A percentile compares a stretch with the other conserved stretches of the same genome.
phyloP scores from a whole-genome alignment of 2,797 vertebrate genomes.

The Tamandua tetradactyla region DNA sequence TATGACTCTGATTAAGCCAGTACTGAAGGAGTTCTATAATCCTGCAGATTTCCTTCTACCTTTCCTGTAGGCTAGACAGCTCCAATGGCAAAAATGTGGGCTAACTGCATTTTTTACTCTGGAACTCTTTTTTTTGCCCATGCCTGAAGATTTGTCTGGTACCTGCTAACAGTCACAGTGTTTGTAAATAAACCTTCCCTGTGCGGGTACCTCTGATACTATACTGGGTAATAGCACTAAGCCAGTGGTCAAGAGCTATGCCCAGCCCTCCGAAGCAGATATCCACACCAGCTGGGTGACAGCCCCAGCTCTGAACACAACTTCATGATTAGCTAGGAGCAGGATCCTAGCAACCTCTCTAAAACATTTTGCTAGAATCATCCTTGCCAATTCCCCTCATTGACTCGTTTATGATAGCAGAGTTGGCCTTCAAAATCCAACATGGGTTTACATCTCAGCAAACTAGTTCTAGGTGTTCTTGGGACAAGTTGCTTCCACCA shows the following conservation, averaged over 20 bases:
- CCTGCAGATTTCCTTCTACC: not conserved
- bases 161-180: not conserved
- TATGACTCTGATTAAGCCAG: not conserved
- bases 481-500: not conserved
- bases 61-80: not conserved
- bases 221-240: not conserved
- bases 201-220: slow-evolving; percentile 20
- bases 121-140: slow-evolving; percentile 36
- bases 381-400: not conserved
- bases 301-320: not conserved
- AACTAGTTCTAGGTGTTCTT: not conserved
- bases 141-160: not conserved
- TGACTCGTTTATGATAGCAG: not conserved
- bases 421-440: not conserved
- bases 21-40: not conserved
- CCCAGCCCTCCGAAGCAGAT: not conserved
- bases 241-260: not conserved
- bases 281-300: not conserved
- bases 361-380: not conserved
- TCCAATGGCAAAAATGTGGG: not conserved
- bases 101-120: not conserved
- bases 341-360: not conserved
- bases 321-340: not conserved
- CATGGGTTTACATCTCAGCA: not conserved
- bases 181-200: slow-evolving; percentile 26